Conservation (phyloP, 2,888 invertebrate genomes). For the Herminia tarsipennalis region DNA sequence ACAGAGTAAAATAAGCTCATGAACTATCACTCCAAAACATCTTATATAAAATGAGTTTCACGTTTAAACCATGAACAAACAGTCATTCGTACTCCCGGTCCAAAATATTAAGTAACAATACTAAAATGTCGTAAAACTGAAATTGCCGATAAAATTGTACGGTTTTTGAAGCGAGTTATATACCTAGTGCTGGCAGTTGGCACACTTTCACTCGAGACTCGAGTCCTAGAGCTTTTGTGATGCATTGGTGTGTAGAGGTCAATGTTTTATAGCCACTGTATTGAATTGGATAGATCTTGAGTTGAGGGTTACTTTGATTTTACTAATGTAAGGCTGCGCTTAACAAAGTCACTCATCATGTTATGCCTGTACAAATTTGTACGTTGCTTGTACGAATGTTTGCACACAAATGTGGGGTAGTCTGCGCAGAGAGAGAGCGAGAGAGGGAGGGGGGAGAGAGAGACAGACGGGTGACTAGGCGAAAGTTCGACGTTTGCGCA, state of each 20-base stretch:
- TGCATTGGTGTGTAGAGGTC: conserved; percentile 19
- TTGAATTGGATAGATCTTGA: not conserved
- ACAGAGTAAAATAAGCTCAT: too few species aligned
- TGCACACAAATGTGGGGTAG: too few species aligned
- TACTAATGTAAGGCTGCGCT: not conserved
- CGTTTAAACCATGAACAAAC: not conserved
- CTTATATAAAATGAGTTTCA: too few species aligned
- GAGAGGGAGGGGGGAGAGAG: too few species aligned
- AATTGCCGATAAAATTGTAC: conserved; percentile 29
- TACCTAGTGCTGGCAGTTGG: conserved; percentile 6
- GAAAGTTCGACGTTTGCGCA: too few species aligned
- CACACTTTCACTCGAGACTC: conserved; percentile 29
- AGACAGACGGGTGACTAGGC: too few species aligned
- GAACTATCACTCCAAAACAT: too few species aligned
- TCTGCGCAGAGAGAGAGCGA: too few species aligned
- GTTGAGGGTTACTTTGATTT: not conserved
- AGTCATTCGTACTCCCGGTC: too few species aligned
- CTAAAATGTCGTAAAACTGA: conserved; percentile 13
- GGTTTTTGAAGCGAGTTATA: conserved; percentile 15
- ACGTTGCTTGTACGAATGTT: too few species aligned
- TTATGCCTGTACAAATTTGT: too few species aligned
- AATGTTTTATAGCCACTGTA: conserved; percentile 14
- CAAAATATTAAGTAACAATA: not conserved
- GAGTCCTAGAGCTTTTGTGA: conserved; percentile 28
- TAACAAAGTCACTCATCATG: too few species aligned